Conservation (phyloP, 2,888 invertebrate species). For the Nymphalis urticae region DNA sequence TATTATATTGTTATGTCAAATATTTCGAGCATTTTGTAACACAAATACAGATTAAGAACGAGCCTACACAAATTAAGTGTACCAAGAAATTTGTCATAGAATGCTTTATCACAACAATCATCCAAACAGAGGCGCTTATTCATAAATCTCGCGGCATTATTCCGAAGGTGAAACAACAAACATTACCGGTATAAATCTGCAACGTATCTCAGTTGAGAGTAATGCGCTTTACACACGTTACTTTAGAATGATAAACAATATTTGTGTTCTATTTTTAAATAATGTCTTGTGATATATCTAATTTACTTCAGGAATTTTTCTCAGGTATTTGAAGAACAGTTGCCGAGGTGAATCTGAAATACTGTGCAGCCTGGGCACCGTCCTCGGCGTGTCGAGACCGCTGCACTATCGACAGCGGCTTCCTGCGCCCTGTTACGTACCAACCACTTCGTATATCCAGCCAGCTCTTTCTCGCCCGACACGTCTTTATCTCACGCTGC, state of each 20-base stretch:
- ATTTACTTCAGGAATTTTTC: too few relatives aligned
- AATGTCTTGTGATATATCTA: too few relatives aligned
- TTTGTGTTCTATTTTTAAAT: background rate
- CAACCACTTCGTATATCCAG: too few relatives aligned
- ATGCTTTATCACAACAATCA: constrained; percentile 71
- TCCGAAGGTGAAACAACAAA: constrained; percentile 80
- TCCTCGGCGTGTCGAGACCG: too few relatives aligned
- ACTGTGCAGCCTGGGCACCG: too few relatives aligned
- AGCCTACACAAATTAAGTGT: constrained; percentile 31
- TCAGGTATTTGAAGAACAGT: too few relatives aligned
- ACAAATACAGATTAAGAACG: constrained; percentile 23
- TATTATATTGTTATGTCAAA: background rate
- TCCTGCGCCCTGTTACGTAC: too few relatives aligned
- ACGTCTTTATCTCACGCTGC: too few relatives aligned
- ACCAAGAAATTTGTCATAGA: constrained; percentile 45
- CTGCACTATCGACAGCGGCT: too few relatives aligned
- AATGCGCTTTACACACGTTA: constrained; percentile 53
- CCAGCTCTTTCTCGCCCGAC: too few relatives aligned
- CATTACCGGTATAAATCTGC: constrained; percentile 80
- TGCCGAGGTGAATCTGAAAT: too few relatives aligned
- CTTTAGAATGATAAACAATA: constrained; percentile 20
- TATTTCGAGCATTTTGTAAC: background rate
- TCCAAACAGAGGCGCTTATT: constrained; percentile 70
- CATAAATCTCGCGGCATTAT: constrained; percentile 78
- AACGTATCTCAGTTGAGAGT: constrained; percentile 74